Conservation (phyloP, 2,113 vertebrate genomes). For the Notothenia rossii region DNA sequence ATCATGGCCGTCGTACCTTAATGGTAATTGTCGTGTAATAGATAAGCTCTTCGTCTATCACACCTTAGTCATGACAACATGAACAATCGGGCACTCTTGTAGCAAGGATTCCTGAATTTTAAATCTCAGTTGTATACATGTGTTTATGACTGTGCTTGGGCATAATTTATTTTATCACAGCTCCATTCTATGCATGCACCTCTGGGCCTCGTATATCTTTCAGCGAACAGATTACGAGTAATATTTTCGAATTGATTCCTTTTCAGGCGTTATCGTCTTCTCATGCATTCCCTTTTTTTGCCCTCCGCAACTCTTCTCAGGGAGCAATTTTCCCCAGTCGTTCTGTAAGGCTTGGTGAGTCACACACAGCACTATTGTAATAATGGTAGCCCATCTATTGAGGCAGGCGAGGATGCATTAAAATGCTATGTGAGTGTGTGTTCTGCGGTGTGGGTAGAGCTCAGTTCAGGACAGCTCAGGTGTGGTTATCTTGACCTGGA, state of each 20-base stretch:
- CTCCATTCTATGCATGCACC: conserved; percentile 17
- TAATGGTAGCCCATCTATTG: conserved; percentile 59
- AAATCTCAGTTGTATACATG: conserved; percentile 3
- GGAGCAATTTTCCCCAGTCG: conserved; percentile 70
- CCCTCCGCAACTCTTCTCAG: conserved; percentile 39
- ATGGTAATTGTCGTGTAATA: conserved; percentile 65
- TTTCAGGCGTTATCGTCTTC: conserved; percentile 57
- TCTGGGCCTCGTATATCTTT: conserved; percentile 50
- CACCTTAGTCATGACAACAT: conserved; percentile 47
- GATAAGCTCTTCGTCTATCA: conserved; percentile 57
- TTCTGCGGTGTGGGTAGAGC: conserved; percentile 53
- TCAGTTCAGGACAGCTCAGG: conserved; percentile 65
- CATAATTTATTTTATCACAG: conserved; percentile 49
- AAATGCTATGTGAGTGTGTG: conserved; percentile 66
- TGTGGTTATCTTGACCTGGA: conserved; percentile 69
- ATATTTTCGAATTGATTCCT: conserved; percentile 66
- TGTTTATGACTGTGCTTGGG: conserved; percentile 10
- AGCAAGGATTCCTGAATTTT: conserved; percentile 35
- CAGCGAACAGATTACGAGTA: conserved; percentile 49
- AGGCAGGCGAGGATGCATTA: conserved; percentile 57
- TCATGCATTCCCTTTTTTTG: conserved; percentile 20
- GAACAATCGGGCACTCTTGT: conserved; percentile 27
- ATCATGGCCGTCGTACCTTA: conserved; percentile 44
- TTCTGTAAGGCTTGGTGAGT: conserved; percentile 57
- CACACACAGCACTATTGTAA: conserved; percentile 57